These are phyloP conservation scores for Camarhynchus parvulus DNA, from an alignment of 2,113 vertebrate genomes.

Conservation along the genomic window DNA sequence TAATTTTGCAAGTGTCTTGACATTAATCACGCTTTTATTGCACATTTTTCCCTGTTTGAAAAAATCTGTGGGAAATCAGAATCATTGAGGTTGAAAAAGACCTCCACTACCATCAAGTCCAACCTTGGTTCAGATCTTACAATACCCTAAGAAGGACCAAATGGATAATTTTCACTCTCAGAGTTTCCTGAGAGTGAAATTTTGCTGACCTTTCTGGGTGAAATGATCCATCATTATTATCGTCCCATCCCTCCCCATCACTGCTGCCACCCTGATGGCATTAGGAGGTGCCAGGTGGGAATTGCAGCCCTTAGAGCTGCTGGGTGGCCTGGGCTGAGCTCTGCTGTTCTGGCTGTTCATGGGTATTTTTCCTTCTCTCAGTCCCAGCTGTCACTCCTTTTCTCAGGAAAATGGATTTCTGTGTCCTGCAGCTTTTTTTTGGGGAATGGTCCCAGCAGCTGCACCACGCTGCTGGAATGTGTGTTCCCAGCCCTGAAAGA, in stretches of 20 bases:
- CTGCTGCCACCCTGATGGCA: neutral
- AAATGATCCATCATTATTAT: neutral
- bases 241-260: neutral
- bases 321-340: neutral
- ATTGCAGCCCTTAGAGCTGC: neutral
- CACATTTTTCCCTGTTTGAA: neutral
- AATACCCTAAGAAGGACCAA: neutral
- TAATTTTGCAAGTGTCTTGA: neutral
- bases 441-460: neutral
- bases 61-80: neutral
- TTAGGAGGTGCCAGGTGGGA: neutral
- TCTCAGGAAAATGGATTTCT: neutral
- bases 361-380: neutral
- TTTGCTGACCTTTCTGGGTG: neutral
- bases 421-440: neutral
- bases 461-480: fast-evolving
- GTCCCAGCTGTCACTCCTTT: neutral
- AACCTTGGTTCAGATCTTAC: neutral
- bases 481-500: neutral
- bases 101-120: neutral
- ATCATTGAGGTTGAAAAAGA: neutral
- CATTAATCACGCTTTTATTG: neutral
- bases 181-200: neutral
- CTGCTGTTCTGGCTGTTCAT: neutral
- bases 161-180: neutral